Evolutionary conservation across 2,113 vertebrate genomes (phyloP), one percentile per base, ranked within the genome.

Genomic region (Excalfactoria chinensis): DNA sequence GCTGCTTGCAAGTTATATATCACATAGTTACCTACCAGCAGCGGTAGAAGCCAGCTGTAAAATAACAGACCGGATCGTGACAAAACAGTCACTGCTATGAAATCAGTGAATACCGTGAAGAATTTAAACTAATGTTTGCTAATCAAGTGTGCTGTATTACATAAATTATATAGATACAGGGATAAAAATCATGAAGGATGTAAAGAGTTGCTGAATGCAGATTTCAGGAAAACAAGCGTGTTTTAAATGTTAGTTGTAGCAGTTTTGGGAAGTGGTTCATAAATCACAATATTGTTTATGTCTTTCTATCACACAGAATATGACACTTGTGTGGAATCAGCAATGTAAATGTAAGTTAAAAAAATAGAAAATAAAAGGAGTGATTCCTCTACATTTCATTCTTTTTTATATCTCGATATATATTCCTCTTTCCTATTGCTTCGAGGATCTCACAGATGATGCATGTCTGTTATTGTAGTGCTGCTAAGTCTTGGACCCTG

Each of bases 1-100:
- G 98, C 98, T 98, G 98, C 99, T 99, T 98, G 98, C 98, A 99
- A 99, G 98, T 98, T 98, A 98, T 98, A 98, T 98, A 98, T 98
- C 98, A 98, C 98, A 98, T 98, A 98, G 98, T 99, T 98, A 98
- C 98, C 98, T 98, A 98, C 97, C 98, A 97, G 98, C 98, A 98
- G 98, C 94, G 98, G 96, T 96, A 96, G 98, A 96, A 97, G 96
- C 89, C 96, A 91, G 93, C 95, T 97, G 95, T 83, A 95, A 95
- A 97, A 95, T 94, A 96, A 97, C 90, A 71, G 93, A 69, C 94
- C 46, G 43, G 77, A 96, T 81, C 66, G 96, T 89, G 96, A 96
- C 94, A 94, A 95, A 98, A 96, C 85, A 95, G 83, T 44, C 92
- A 44, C 40, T 49, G 87, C 93, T 95, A 91, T 69, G 62, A 92